These are phyloP conservation scores for Noctuana brunneofusca DNA, from an alignment of 2,888 invertebrate genomes.

Conservation along the genomic window DNA sequence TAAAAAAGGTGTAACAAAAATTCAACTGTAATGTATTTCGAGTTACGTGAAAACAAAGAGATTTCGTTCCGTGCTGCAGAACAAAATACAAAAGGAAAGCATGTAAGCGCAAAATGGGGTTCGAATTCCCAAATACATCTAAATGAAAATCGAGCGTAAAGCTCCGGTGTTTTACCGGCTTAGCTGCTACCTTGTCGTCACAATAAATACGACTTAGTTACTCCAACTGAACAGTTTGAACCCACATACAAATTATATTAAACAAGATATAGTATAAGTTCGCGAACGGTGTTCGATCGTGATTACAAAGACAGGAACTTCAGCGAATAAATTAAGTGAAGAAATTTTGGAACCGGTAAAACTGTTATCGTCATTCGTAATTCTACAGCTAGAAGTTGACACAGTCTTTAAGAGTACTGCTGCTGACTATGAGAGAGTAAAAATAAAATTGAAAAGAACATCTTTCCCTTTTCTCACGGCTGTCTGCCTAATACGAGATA, in stretches of 20 bases:
- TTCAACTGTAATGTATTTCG: conserved; percentile 20
- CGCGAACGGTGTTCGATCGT: conserved; percentile 21
- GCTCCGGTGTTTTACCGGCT: conserved; percentile 31
- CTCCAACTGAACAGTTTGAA: conserved; percentile 18
- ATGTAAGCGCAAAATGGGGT: conserved; percentile 27
- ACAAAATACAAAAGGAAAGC: conserved; percentile 29
- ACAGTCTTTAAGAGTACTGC: conserved; percentile 60
- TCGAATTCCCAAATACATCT: conserved; percentile 30
- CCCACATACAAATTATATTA: conserved; percentile 21
- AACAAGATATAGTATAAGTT: conserved; percentile 19
- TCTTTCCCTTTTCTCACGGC: conserved; percentile 8
- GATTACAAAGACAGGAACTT: conserved; percentile 45
- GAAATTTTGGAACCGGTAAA: conserved; percentile 55
- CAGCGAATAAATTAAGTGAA: conserved; percentile 68
- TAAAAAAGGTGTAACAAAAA: conserved; percentile 16
- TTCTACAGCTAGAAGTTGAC: conserved; percentile 57
- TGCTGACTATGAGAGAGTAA: conserved; percentile 47
- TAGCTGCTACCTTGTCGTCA: conserved; percentile 26
- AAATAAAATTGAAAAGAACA: conserved; percentile 45
- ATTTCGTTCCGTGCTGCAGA: conserved; percentile 22
- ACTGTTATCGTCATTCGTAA: conserved; percentile 64
- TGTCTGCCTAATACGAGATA: conserved; percentile 19
- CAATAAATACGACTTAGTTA: conserved; percentile 32
- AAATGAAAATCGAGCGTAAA: conserved; percentile 33
- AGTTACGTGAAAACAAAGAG: conserved; percentile 27